These are phyloP conservation scores for Rhea americana DNA, from an alignment of 2,113 vertebrate genomes.

Conservation along the genomic window DNA sequence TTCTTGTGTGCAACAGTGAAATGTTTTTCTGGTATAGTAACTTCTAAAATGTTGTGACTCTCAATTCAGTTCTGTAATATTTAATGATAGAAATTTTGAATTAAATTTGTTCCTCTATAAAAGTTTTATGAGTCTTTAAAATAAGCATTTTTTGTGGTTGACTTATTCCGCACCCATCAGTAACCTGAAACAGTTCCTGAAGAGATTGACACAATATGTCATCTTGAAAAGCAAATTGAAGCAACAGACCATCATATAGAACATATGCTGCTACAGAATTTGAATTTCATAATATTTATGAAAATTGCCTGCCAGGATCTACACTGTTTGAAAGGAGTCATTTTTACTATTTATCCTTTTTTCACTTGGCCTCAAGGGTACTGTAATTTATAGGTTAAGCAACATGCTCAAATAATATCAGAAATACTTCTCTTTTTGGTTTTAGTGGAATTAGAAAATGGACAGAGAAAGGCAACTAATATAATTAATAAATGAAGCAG, in stretches of 20 bases:
- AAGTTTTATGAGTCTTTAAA: not conserved
- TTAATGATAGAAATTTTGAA: no score
- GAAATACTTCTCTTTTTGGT: not conserved
- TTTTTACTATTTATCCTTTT: not conserved
- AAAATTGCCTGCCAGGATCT: not conserved
- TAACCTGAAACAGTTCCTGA: not conserved
- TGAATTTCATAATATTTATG: not conserved
- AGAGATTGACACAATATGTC: not conserved
- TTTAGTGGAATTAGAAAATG: no score
- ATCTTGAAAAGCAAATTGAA: not conserved
- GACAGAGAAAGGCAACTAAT: no score
- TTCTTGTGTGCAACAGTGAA: not conserved
- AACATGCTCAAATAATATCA: not conserved
- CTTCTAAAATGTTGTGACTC: not conserved
- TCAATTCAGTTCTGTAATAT: not conserved
- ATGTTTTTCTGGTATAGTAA: not conserved
- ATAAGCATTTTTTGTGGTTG: not conserved
- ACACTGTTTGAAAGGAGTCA: not conserved
- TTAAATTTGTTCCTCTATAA: not conserved
- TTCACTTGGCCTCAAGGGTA: not conserved
- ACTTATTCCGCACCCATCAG: not conserved
- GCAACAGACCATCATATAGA: not conserved
- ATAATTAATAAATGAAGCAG: no score
- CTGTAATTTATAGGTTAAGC: not conserved
- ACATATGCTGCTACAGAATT: not conserved